Percentiles rank a stretch among this genome's conserved stretches.
phyloP scores from a whole-genome alignment of 2,113 vertebrate species.

The Leucopsar rothschildi region DNA sequence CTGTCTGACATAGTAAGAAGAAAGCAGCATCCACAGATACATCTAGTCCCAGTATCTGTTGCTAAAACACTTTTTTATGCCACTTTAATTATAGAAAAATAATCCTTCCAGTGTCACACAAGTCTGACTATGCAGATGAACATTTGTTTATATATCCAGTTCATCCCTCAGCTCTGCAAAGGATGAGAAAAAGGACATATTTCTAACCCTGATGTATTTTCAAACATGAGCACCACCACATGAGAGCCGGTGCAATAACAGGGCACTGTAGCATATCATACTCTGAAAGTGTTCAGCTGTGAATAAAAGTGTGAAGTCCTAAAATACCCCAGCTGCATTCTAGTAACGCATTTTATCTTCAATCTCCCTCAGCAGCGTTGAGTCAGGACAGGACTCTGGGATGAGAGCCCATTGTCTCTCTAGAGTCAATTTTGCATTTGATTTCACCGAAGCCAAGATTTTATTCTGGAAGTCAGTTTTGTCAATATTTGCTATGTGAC shows the following conservation, averaged over 20 bases:
- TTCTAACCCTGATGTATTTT: background rate
- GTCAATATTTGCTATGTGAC: background rate
- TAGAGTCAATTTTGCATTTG: background rate
- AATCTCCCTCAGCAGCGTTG: background rate
- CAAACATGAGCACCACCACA: background rate
- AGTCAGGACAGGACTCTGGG: conserved; percentile 4
- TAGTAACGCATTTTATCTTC: conserved; percentile 17
- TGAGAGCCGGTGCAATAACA: background rate
- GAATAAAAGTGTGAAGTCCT: background rate
- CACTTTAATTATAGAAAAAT: background rate
- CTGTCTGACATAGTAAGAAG: background rate
- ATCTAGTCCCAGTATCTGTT: background rate
- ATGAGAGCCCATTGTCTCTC: background rate
- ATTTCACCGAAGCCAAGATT: background rate
- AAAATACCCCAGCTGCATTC: background rate
- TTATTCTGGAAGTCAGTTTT: background rate
- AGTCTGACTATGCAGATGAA: background rate
- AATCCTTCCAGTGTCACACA: background rate
- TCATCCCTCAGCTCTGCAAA: background rate
- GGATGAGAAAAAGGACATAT: background rate
- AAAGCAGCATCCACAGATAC: background rate
- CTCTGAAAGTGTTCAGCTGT: background rate
- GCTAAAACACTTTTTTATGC: background rate
- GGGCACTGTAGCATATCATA: background rate
- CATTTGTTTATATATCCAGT: background rate